Conservation (phyloP, 1,140 invertebrate genomes). For the Micrasema longulum region DNA sequence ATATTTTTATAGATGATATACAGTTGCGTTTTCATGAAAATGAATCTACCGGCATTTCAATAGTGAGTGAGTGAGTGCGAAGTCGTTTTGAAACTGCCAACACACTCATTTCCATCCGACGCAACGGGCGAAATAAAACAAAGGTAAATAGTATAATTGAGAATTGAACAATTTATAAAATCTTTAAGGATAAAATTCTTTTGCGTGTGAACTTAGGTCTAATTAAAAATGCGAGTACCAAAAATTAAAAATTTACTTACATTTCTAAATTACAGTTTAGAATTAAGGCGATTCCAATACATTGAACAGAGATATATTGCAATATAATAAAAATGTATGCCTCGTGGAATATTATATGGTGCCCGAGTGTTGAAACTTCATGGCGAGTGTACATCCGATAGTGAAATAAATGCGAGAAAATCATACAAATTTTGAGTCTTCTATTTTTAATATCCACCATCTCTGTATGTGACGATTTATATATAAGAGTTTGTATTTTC, state of each 20-base stretch:
- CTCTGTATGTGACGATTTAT: too few species aligned
- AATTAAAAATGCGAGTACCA: constrained; percentile 33
- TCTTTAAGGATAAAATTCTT: constrained; percentile 17
- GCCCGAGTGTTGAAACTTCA: background rate
- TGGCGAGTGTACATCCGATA: constrained; percentile 9
- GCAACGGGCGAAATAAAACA: constrained; percentile 1
- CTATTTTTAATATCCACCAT: too few species aligned
- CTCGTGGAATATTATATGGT: too few species aligned
- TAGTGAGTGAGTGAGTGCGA: constrained; percentile 29
- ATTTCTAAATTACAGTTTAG: constrained; percentile 10
- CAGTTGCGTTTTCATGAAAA: background rate
- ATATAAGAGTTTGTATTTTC: too few species aligned
- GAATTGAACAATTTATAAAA: constrained; percentile 19
- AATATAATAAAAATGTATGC: too few species aligned
- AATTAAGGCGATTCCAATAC: constrained; percentile 23
- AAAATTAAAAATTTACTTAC: constrained; percentile 32
- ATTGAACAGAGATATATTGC: constrained; percentile 11
- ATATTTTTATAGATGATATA: constrained; percentile 13
- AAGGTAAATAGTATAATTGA: constrained; percentile 16
- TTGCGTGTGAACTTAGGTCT: constrained; percentile 30
- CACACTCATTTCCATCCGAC: background rate
- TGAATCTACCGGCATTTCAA: background rate
- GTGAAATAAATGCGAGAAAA: constrained; percentile 20
- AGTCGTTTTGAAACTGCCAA: constrained; percentile 26
- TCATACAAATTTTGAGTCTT: too few species aligned